Base-by-base conservation (phyloP, 2,113 vertebrate genomes). In the Pholis gunnellus region DNA sequence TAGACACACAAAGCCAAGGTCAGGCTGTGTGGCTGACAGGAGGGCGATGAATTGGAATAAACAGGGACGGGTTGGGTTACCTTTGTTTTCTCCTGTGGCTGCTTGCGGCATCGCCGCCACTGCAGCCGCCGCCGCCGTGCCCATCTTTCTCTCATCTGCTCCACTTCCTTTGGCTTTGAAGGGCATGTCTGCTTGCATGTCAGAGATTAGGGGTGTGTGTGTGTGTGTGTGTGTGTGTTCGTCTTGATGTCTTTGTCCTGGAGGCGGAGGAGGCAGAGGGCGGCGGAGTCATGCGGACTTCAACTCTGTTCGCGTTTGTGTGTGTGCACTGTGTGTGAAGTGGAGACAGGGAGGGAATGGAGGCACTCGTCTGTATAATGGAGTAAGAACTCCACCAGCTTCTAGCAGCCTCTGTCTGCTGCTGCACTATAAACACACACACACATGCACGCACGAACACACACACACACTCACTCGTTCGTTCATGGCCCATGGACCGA, bases 361-460 rank as follows among this genome's bases (percentile, higher is more conserved):
- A 84, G 50, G 79, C 87, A 87, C 89, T 93, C 72, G 54, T 81
- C 81, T 88, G 89, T 86, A 92, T 88, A 88, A 92, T 90, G 71
- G 84, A 90, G 79, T 69, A 71, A 88, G 86, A 90, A 75, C 82
- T 72, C 72, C 44, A 82, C 70, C 75, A 88, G 81, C 79, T 78
- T 84, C 81, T 20, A 66, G 78, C 54, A 88, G 70, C 75, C 84
- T 87, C 81, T 76, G 71, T 81, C 46, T 65, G 67, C 70, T 29
- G 52, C 79, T 54, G 25, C 76, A 79, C 56, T 29, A 25, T 17
- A 60, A 34, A 76, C 20, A 20, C 17, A 31, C 67, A 75, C 52
- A 25, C 73, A 57, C 36, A 38, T 22, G n/a, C 60, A 59, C 44
- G 5, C 69, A 72, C 46, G 75, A 64, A 78, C 40, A 34, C 67